phyloP scores from a whole-genome alignment of 2,797 vertebrate species.

The Catamblyrhynchus diadema region DNA sequence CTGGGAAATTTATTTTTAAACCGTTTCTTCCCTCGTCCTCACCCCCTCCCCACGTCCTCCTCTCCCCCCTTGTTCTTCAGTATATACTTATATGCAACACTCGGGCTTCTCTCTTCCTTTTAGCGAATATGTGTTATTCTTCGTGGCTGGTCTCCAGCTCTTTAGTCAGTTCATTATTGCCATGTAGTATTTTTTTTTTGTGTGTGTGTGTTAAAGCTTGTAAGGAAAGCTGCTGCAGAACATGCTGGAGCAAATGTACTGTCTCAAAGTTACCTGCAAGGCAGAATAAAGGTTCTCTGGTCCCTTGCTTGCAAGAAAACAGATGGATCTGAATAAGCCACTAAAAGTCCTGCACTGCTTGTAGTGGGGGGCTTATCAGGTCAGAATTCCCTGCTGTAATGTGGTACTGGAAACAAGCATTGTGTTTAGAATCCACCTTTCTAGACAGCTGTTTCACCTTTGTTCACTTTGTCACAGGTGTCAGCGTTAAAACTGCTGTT shows the following conservation, averaged over 20 bases:
- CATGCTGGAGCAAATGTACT: neutral
- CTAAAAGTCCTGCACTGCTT: neutral
- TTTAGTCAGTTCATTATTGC: neutral
- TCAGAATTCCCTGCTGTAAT: neutral
- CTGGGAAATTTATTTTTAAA: neutral
- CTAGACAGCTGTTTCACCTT: neutral
- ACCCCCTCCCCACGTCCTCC: fast-evolving
- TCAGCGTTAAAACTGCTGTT: neutral
- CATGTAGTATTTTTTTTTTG: neutral
- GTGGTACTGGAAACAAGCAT: neutral
- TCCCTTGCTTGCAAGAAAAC: neutral
- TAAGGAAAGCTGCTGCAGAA: neutral
- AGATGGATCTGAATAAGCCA: neutral
- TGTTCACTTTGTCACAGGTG: neutral
- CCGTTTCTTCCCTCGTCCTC: fast-evolving
- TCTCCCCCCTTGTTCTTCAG: neutral
- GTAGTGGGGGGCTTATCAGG: neutral
- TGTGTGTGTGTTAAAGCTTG: neutral
- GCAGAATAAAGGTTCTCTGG: neutral
- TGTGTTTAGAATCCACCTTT: neutral
- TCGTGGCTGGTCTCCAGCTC: neutral
- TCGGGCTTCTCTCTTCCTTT: neutral
- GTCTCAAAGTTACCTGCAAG: neutral
- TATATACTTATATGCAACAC: neutral
- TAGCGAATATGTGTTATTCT: neutral